Evolutionary conservation across 2,888 invertebrate species (phyloP), one percentile per base, ranked within the genome.

Genomic region (Tupiocoris notatus): DNA sequence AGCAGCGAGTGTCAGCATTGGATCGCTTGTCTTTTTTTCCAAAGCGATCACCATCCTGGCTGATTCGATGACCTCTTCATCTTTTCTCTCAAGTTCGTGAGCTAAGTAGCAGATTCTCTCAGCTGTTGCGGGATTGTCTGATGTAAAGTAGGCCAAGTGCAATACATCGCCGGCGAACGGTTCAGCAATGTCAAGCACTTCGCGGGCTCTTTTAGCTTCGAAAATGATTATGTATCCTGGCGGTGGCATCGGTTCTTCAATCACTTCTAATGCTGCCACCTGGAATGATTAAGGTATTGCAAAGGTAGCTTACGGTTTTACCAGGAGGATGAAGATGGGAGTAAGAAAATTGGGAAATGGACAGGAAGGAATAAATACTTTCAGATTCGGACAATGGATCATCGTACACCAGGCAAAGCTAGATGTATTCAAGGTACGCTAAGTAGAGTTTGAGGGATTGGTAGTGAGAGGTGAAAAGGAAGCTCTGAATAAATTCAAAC

Each of bases 11-110:
- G 87, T 87, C 0, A 88, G 83, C 54, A 92, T 87, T 25, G 89
- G 88, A 2, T 90, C 89, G 0, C 88, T 88, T 16, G 87, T 88
- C 16, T 87, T 86, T 79, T 87, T 88, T 20, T 89, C 87, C 12
- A 92, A 84, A 84, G 91, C 90, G 6, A 93, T 82, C 1, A 92
- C 88, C 80, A 92, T 84, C 79, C 89, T 90, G 81, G 91, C 91
- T 80, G 86, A 86, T 86, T 86, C 87, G 62, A 87, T 86, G 77
- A 87, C 86, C 61, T 86, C 86, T 0, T 83, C 82, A 16, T 74
- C 75, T 56, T 79, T 67, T 77, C 77, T 79, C 56, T 80, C 80
- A 16, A 80, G 57, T 59, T 80, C 79, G 57, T 79, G 77, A 25
- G 78, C 59, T 1, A 78, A 78, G 57, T 79, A 78, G 59, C 78